Percentiles rank a stretch among this genome's conserved stretches.
Conservation (phyloP, 2,888 invertebrate genomes). For the Drosophila macrothrix region DNA sequence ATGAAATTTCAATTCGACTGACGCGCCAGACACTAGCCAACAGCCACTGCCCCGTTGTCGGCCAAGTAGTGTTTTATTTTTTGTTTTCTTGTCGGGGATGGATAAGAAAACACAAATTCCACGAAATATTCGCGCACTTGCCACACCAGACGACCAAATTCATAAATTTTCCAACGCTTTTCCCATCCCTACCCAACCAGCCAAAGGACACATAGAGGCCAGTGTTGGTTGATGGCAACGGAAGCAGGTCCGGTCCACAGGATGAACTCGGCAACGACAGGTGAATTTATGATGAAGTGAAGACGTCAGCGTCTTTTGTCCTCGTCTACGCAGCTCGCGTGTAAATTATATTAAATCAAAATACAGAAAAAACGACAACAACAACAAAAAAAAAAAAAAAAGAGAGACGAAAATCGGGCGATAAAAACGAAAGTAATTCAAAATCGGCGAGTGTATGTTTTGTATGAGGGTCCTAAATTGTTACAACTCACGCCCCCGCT, state of each 20-base stretch:
- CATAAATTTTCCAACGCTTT: conserved; percentile 62
- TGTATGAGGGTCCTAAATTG: conserved; percentile 55
- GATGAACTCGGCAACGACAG: conserved; percentile 75
- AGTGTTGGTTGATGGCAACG: conserved; percentile 40
- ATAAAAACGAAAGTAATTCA: conserved; percentile 80
- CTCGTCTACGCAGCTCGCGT: conserved; percentile 70
- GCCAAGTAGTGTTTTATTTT: conserved; percentile 9
- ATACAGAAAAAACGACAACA: not conserved
- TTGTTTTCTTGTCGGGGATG: not conserved
- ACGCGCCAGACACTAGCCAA: conserved; percentile 59
- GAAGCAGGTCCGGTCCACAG: conserved; percentile 69
- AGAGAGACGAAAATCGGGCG: conserved; percentile 19
- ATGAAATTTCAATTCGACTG: conserved; percentile 79
- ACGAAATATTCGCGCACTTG: conserved; percentile 80
- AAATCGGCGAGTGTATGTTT: conserved; percentile 64
- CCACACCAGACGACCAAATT: conserved; percentile 57
- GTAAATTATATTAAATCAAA: conserved; percentile 63
- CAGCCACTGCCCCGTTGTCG: conserved; percentile 12
- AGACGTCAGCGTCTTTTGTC: conserved; percentile 68
- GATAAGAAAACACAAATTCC: conserved; percentile 51
- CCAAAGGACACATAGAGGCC: conserved; percentile 23
- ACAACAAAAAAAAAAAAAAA: not conserved
- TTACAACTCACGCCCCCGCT: conserved; percentile 57
- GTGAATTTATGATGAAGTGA: conserved; percentile 82
- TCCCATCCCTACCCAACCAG: conserved; percentile 19